These are phyloP conservation scores for Hypocryptadius cinnamomeus DNA, from an alignment of 2,113 vertebrate species.

Conservation along the genomic window DNA sequence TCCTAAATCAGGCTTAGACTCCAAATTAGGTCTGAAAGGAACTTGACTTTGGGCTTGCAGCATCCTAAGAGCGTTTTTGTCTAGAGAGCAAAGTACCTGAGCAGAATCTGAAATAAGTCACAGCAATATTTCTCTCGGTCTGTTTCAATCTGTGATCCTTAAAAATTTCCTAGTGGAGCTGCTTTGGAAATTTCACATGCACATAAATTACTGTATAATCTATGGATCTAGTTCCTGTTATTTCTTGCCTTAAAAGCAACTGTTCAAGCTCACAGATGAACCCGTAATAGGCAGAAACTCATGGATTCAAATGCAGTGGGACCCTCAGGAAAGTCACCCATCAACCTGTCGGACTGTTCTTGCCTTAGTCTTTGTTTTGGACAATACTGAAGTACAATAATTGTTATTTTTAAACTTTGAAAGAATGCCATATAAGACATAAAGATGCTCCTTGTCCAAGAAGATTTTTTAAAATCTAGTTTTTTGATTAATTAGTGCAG, in stretches of 20 bases:
- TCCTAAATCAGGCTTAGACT: background rate
- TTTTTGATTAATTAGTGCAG: background rate
- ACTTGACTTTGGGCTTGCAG: background rate
- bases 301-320: background rate
- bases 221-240: background rate
- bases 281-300: background rate
- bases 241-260: background rate
- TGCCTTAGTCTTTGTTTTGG: background rate
- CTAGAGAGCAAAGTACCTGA: background rate
- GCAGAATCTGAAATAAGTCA: background rate
- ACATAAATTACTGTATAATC: background rate
- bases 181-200: background rate
- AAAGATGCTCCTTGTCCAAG: background rate
- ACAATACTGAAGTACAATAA: background rate
- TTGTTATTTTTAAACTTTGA: background rate
- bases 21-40: background rate
- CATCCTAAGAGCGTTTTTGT: background rate
- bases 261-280: background rate
- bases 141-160: background rate
- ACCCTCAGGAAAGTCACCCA: background rate
- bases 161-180: background rate
- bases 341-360: background rate
- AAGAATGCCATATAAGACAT: background rate
- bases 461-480: background rate
- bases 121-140: background rate